Conservation (phyloP, 2,888 invertebrate species). For the Pterostichus madidus region DNA sequence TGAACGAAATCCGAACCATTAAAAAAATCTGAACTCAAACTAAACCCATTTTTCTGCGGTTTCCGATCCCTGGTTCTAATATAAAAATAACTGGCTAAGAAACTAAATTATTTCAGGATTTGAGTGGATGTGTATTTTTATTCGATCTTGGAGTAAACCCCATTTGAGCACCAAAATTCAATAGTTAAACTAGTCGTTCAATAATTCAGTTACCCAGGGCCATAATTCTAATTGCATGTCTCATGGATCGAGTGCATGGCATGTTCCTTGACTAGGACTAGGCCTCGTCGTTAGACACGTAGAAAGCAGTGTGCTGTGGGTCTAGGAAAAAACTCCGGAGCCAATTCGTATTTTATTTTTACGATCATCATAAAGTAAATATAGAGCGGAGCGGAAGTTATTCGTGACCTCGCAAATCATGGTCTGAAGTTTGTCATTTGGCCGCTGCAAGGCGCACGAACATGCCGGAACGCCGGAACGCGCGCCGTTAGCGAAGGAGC, state of each 20-base stretch:
- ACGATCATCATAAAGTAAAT: slow-evolving; percentile 65
- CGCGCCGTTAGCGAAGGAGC: background rate
- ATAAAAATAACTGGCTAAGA: too few relatives aligned
- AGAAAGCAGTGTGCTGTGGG: slow-evolving; percentile 21
- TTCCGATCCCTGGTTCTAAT: too few relatives aligned
- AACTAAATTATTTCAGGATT: too few relatives aligned
- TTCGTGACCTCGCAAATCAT: slow-evolving; percentile 66
- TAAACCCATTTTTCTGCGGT: too few relatives aligned
- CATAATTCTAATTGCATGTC: slow-evolving; percentile 60
- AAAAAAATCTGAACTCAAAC: too few relatives aligned
- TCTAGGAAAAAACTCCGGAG: slow-evolving; percentile 37
- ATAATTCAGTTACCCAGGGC: slow-evolving; percentile 39
- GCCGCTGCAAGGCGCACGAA: slow-evolving; percentile 41
- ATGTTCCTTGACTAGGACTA: background rate
- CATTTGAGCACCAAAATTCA: slow-evolving; percentile 28
- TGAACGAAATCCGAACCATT: too few relatives aligned
- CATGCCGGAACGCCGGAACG: background rate
- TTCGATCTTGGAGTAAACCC: background rate
- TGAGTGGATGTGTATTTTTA: too few relatives aligned
- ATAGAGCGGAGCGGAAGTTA: slow-evolving; percentile 64
- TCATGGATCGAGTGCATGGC: slow-evolving; percentile 32
- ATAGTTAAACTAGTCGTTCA: slow-evolving; percentile 29
- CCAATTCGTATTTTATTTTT: slow-evolving; percentile 65
- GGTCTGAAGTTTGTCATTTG: slow-evolving; percentile 59
- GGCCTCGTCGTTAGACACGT: background rate